Base-by-base conservation (phyloP, 1,140 invertebrate species). In the Acromyrmex echinatior region DNA sequence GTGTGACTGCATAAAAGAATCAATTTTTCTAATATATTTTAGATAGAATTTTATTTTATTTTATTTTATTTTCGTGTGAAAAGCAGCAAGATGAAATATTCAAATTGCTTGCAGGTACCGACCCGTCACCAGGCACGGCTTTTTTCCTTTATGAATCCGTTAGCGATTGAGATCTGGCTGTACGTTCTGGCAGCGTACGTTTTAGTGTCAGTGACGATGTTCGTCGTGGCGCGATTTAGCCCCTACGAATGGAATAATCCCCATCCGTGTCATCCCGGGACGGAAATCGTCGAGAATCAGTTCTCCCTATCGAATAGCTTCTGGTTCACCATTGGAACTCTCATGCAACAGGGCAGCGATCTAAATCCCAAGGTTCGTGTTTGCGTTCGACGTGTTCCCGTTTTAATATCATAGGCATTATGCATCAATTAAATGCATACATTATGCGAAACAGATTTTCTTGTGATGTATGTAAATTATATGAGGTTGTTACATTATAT, bases 311-410 rank as follows among this genome's bases (percentile, higher is more conserved):
- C 97, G 91, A 98, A 98, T 95, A 97, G 97, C 96, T 98, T 99
- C 94, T 99, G 98, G 98, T 99, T 99, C 95, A 98, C 98, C 28
- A 98, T 99, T 86, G 98, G 98, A 60, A 98, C 98, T 3, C 97
- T 99, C 87, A 99, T 99, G 98, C 98, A 99, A 94, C 98, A 99
- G 96, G 98, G 98, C 88, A 98, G 97, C 87, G 98, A 98, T 94
- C 96, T 98, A 85, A 98, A 98, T 93, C 98, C 98, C 58, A 97
- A 98, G 97, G 97, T 97, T 76, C 21, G 80, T 12, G 25, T 62
- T 39, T 21, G 28, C 35, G 18, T 12, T 9, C 7, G 35, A 56
- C 45, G 6, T 51, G 9, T 56, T 14, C 28, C 16, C 9, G 18
- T 25, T 53, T 9, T 21, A 63, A 49, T 63, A 58, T 25, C 5